Base-by-base conservation (phyloP, 1,140 invertebrate genomes). In the Drosophila nebulosa region DNA sequence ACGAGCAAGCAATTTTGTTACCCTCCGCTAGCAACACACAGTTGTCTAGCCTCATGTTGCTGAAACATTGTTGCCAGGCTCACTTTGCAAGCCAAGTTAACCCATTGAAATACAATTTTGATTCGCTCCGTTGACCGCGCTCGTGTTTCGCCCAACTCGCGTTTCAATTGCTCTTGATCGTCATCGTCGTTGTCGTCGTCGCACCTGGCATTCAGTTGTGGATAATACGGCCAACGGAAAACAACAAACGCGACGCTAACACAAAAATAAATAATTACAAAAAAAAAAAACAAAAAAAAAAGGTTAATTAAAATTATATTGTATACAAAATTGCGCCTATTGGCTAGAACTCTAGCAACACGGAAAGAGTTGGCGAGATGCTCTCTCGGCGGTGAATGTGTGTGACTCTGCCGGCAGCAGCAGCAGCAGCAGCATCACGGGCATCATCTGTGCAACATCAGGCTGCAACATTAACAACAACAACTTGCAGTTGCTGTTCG, bases 171-270 rank as follows among this genome's bases (percentile, higher is more conserved):
- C 72, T 73, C 30, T 74, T 68, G 68, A 64, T 65, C 78, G 9
- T 70, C 27, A 30, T 30, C 69, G 65, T 67, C 55, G 59, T 18
- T 50, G 70, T 50, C 52, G 56, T 21, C 27, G 60, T 78, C 64
- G 73, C 80, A 85, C 80, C 81, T 85, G 80, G 80, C 78, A 64
- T 63, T 86, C 83, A 88, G 81, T 88, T 74, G 83, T 73, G 66
- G 72, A 64, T 64, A 78, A 70, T 63, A 64, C 83, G 81, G 78
- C 83, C 57, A 75, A 55, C 74, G 72, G 66, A 74, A 78, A 78
- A 88, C 81, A 85, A 81, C 80, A 78, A 64, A 71, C 64, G 78
- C 61, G 61, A 66, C 64, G 55, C 73, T 1, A 21, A 46, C 18
- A 46, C 1, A 32, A 12, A 32, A 32, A 12, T 12, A 12, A 32